Evolutionary conservation across 2,888 invertebrate genomes (phyloP).

Genomic region (Aplocera efformata): DNA sequence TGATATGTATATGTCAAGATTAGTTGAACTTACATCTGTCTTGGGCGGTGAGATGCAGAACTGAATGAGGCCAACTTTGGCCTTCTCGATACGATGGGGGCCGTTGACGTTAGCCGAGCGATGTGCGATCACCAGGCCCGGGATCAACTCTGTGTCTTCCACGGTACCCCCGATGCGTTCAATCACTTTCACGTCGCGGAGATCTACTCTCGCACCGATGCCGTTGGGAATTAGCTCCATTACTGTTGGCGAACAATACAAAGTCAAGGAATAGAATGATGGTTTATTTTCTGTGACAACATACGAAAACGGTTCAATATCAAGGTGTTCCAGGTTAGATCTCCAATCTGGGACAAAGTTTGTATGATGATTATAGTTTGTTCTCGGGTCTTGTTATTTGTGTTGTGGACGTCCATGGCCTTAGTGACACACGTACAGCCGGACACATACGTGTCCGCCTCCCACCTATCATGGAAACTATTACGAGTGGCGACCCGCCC

Average conservation of each 20-base stretch:
- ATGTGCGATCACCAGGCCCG: slow-evolving; percentile 97
- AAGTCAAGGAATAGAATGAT: not conserved
- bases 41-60: slow-evolving; percentile 99
- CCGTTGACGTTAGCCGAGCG: slow-evolving; percentile 94
- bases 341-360: too few species aligned
- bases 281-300: not conserved
- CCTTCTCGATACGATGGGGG: slow-evolving; percentile 96
- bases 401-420: too few species aligned
- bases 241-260: slow-evolving; percentile 41
- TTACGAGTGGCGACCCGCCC: too few species aligned
- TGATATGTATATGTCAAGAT: too few species aligned
- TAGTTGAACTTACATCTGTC: slow-evolving; percentile 94
- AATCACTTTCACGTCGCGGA: slow-evolving; percentile 98
- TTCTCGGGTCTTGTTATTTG: too few species aligned
- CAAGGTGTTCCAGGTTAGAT: too few species aligned
- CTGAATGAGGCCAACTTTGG: slow-evolving; percentile 98
- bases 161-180: slow-evolving; percentile 98
- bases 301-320: too few species aligned
- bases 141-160: slow-evolving; percentile 97
- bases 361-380: too few species aligned
- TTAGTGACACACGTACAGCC: too few species aligned
- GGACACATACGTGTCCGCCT: too few species aligned
- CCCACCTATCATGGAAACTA: too few species aligned
- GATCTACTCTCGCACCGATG: slow-evolving; percentile 89
- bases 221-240: slow-evolving; percentile 79